phyloP scores from a whole-genome alignment of 1,140 invertebrate genomes.

The Temnothorax curvispinosus region DNA sequence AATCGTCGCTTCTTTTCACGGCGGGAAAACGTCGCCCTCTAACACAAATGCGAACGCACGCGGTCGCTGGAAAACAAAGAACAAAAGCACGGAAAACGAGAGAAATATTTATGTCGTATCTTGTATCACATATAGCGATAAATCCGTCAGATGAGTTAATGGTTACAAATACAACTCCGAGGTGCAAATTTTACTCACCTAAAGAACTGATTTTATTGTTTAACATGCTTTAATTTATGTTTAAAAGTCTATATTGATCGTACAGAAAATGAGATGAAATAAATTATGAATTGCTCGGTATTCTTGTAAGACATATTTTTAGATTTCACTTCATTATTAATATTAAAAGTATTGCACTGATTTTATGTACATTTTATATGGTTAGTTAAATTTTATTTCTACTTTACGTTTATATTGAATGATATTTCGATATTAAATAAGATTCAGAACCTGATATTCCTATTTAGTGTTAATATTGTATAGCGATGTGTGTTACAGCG shows the following conservation, averaged over 20 bases:
- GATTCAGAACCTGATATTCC: neutral
- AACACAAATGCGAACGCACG: neutral
- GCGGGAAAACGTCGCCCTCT: neutral
- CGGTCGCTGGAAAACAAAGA: neutral
- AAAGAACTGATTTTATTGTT: neutral
- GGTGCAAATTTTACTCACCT: neutral
- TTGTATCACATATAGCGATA: neutral
- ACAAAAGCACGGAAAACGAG: neutral
- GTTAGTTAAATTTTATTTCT: neutral
- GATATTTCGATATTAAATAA: neutral
- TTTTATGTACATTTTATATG: neutral
- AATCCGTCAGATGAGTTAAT: slow-evolving; percentile 12
- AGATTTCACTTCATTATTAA: neutral
- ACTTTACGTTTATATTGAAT: neutral
- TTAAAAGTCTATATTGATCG: neutral
- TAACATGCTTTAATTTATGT: neutral
- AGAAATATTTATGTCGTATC: slow-evolving; percentile 18
- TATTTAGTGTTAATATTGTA: neutral
- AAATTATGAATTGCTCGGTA: neutral
- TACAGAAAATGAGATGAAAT: neutral
- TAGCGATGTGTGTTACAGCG: neutral
- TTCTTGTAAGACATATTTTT: neutral
- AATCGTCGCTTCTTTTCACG: slow-evolving; percentile 27
- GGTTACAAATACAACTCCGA: neutral
- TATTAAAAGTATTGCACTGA: neutral